Evolutionary conservation across 2,797 vertebrate species (phyloP).

Genomic region (Leptodactylus fallax): DNA sequence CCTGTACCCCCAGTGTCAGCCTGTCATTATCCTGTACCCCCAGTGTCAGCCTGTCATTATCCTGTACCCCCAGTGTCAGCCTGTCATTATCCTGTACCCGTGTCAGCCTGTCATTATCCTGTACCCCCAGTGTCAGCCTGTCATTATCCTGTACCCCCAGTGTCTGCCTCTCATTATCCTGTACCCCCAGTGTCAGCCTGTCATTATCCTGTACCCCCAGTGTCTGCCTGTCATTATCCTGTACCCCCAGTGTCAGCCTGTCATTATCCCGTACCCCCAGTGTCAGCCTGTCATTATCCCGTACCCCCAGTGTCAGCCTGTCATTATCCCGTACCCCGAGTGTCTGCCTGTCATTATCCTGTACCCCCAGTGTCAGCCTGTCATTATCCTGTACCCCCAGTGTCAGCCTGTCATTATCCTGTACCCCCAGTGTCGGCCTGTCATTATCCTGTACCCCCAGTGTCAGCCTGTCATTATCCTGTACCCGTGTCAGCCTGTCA

Average conservation of each 20-base stretch:
- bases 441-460: not conserved
- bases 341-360: not conserved
- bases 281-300: not conserved
- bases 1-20: not conserved
- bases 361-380: not conserved
- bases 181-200: not conserved
- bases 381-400: not conserved
- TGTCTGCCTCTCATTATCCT: too few species aligned
- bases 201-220: not conserved
- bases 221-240: not conserved
- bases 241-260: not conserved
- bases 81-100: not conserved
- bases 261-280: not conserved
- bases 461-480: too few species aligned
- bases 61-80: not conserved
- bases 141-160: not conserved
- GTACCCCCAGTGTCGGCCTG: not conserved
- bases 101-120: not conserved
- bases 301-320: too few species aligned
- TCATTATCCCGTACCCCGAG: not conserved
- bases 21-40: not conserved
- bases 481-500: too few species aligned
- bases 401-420: not conserved
- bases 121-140: not conserved
- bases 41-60: not conserved